These are phyloP conservation scores for Notolabrus celidotus DNA, from an alignment of 2,797 vertebrate species.

Conservation along the genomic window DNA sequence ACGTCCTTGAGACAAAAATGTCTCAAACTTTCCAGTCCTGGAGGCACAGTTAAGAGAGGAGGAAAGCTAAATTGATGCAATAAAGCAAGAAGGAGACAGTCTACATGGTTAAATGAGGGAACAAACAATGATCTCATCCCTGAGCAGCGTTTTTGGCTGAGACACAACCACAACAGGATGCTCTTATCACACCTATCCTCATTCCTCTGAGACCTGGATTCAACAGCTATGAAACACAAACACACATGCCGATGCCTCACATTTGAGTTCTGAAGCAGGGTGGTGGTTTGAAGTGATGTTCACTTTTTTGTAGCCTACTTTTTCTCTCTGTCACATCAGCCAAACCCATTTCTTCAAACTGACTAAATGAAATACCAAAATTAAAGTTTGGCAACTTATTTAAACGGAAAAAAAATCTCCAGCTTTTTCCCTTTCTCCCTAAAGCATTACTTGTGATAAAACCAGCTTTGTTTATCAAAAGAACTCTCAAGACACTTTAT, in stretches of 20 bases:
- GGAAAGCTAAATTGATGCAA: slow-evolving; percentile 40
- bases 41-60: slow-evolving; percentile 6
- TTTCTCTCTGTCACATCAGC: slow-evolving; percentile 12
- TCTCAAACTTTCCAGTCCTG: slow-evolving; percentile 17
- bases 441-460: slow-evolving; percentile 1
- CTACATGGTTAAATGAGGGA: slow-evolving; percentile 47
- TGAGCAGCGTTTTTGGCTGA: slow-evolving; percentile 53
- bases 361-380: slow-evolving; percentile 6
- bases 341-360: slow-evolving; percentile 14
- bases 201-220: slow-evolving; percentile 45
- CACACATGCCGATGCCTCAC: slow-evolving; percentile 7
- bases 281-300: slow-evolving; percentile 11
- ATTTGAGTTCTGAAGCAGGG: slow-evolving; percentile 24
- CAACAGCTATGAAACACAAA: slow-evolving; percentile 41
- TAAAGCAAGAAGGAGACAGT: slow-evolving; percentile 37
- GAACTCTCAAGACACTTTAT: not conserved
- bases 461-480: not conserved
- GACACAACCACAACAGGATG: slow-evolving; percentile 52
- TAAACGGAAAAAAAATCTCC: not conserved
- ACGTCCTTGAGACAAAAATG: slow-evolving; percentile 39
- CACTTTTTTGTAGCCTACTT: not conserved
- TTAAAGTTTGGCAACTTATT: slow-evolving; percentile 12
- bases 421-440: not conserved
- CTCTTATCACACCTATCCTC: slow-evolving; percentile 63
- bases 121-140: slow-evolving; percentile 64